Conservation (phyloP, 1,140 invertebrate genomes). For the Bombus superbus region DNA sequence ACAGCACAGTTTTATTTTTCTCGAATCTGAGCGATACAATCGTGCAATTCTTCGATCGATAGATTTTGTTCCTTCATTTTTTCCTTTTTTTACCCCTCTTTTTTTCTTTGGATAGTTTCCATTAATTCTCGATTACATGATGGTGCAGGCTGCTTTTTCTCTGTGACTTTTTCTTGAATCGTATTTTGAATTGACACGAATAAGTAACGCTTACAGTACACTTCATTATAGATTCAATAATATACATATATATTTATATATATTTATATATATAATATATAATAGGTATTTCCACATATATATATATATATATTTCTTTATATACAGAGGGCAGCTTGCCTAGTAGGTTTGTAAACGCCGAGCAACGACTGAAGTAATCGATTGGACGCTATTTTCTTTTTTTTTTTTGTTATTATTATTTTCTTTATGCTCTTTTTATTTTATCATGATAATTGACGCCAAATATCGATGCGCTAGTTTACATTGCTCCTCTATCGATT, state of each 20-base stretch:
- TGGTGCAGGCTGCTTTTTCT: slow-evolving; percentile 43
- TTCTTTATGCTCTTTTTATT: background rate
- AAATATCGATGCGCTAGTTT: slow-evolving; percentile 49
- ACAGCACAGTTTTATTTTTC: slow-evolving; percentile 52
- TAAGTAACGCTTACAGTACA: slow-evolving; percentile 80
- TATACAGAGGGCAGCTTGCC: slow-evolving; percentile 75
- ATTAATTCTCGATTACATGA: slow-evolving; percentile 48
- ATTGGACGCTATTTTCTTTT: slow-evolving; percentile 39
- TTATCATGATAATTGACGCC: slow-evolving; percentile 61
- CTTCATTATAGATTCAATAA: slow-evolving; percentile 80
- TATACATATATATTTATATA: slow-evolving; percentile 66
- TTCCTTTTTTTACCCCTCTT: slow-evolving; percentile 38
- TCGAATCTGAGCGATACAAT: slow-evolving; percentile 41
- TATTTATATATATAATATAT: slow-evolving; percentile 60
- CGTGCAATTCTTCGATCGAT: slow-evolving; percentile 32
- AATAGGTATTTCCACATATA: slow-evolving; percentile 55
- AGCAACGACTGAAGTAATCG: slow-evolving; percentile 59
- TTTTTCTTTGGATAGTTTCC: slow-evolving; percentile 30
- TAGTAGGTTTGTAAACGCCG: slow-evolving; percentile 60
- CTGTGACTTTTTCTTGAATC: background rate
- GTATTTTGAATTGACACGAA: slow-evolving; percentile 71
- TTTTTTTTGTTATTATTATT: background rate
- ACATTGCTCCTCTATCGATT: background rate
- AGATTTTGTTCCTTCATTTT: slow-evolving; percentile 33
- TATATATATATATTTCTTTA: slow-evolving; percentile 64